Base-by-base conservation (phyloP, 2,113 vertebrate genomes). In the Melierax canorus region DNA sequence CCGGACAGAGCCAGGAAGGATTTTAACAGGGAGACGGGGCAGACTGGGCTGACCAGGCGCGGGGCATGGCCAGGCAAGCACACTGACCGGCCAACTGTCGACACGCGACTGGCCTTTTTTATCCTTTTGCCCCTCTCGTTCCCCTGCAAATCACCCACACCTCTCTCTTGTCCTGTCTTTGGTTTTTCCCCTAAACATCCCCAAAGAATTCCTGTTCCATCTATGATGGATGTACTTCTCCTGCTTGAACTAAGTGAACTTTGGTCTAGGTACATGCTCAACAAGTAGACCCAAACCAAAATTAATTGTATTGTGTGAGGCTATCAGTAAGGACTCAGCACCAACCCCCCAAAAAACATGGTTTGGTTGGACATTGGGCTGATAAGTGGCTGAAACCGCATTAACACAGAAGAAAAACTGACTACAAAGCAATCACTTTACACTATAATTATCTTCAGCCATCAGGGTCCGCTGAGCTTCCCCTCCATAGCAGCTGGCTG, bases 21-120 rank as follows among this genome's bases (percentile, higher is more conserved):
- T 16, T n/a, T 62, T n/a, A 22, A 26, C 3, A 29, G 12, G 38
- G 58, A 53, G 38, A 32, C 5, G 24, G 46, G 34, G 63, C 26
- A 73, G 26, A 36, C 13, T 10, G 32, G 1, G 1, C 32, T 15
- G 56, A 32, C 26, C 58, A 63, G 18, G 24, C 1, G 3, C 21
- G 43, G 26, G 26, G 12, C 32, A 53, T 7, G 18, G 30, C 18
- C 32, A 79, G 30, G 18, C 38, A 41, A 66, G 29, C 3, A 2
- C 29, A 8, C 12, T 14, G n/a, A 32, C n/a, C 11, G 23, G 20
- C 15, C 34, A 38, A 3, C 34, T 12, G 34, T 38, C 1, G 3
- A 18, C 45, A 48, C 1, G 5, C 0, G 4, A 39, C 4, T 5
- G 15, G 29, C 45, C 12, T 9, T 20, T 62, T 39, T 39, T 39